Evolutionary conservation across 2,797 vertebrate genomes (phyloP), one percentile per base, ranked within the genome.

Genomic region (Pseudopleuronectes americanus): DNA sequence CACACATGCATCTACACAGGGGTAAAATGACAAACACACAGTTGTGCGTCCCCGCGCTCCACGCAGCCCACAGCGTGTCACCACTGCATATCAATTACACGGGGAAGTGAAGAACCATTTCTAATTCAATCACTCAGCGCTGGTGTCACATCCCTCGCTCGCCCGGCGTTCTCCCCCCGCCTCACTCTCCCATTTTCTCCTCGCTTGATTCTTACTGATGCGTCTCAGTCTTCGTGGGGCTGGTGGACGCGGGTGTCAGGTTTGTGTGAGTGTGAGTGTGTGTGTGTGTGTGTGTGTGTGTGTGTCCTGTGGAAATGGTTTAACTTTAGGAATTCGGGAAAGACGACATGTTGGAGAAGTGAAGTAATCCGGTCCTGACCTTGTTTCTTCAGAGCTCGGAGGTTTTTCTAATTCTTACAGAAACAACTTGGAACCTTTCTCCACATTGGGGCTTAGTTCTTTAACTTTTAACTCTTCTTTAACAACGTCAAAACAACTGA

Each of bases 91-190:
- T 89, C 90, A 90, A 90, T 92, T 91, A 91, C 90, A 88, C 57
- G 70, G 85, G 24, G 75, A 90, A 78, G 84, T 78, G 87, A 87
- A 86, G 89, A 84, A 90, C 87, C 74, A 81, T 85, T 92, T 89
- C 84, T 86, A 89, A 90, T 92, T 88, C 89, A 90, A 90, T 93
- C 89, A 88, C 77, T 92, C 88, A 86, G 59, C 7, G n/a, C 74
- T 77, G 75, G 83, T 89, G 87, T 86, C 85, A 83, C 84, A 77
- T 88, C 80, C 43, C 86, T 84, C 60, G 52, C 85, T 87, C 79
- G 38, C 56, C 47, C 47, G 24, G 59, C 64, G 74, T 64, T 68
- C 68, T 73, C 65, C 48, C 59, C 48, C 60, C 4, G 0, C 36
- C 68, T 64, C 57, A 0, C 64, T 75, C 59, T 49, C 47, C 47